Conservation (phyloP, 2,888 invertebrate genomes). For the Metallyticus violacea region DNA sequence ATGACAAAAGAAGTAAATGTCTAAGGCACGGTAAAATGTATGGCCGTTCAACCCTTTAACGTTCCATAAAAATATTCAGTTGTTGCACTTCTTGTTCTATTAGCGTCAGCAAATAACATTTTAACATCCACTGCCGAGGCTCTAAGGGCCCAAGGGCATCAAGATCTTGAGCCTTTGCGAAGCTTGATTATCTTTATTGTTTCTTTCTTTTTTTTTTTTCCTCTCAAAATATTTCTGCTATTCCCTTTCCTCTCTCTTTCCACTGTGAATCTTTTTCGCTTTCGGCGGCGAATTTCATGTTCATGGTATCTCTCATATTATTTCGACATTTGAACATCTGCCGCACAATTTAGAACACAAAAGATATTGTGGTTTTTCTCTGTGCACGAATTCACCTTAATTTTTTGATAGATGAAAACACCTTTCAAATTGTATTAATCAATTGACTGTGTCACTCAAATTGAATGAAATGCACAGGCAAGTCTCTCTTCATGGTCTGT, state of each 20-base stretch:
- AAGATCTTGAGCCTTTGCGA: not conserved
- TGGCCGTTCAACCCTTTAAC: not conserved
- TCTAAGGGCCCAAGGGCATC: not conserved
- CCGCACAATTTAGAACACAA: not conserved
- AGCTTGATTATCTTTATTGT: not conserved
- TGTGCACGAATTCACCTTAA: not conserved
- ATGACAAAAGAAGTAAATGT: constrained; percentile 14
- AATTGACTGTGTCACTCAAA: too few species aligned
- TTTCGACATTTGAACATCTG: not conserved
- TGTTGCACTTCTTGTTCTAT: not conserved
- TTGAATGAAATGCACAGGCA: too few species aligned
- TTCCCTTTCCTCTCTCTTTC: not conserved
- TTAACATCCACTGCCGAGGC: not conserved
- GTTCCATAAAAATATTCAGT: not conserved
- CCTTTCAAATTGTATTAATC: too few species aligned
- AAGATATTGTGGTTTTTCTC: not conserved
- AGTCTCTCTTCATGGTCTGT: too few species aligned
- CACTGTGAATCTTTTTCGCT: not conserved
- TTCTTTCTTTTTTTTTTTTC: not conserved
- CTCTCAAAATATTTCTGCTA: not conserved
- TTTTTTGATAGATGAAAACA: too few species aligned
- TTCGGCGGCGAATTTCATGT: not conserved
- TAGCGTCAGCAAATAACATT: constrained; percentile 10
- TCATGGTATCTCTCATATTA: not conserved
- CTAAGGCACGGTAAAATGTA: not conserved